phyloP scores from a whole-genome alignment of 2,888 invertebrate species.

The Pyrrhia umbra region DNA sequence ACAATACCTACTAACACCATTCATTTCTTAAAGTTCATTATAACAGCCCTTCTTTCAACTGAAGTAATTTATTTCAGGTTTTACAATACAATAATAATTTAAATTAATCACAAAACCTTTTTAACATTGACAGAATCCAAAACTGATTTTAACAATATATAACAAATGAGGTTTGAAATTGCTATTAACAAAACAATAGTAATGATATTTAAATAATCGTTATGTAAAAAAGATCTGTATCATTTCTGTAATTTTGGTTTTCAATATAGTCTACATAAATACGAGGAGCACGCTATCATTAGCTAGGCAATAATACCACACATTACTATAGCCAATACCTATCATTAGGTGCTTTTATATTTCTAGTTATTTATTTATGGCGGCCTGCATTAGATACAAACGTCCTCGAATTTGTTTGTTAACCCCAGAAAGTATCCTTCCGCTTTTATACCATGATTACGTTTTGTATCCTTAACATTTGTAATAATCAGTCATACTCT shows the following conservation, averaged over 20 bases:
- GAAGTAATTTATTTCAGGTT: background rate
- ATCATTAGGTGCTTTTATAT: background rate
- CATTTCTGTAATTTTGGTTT: constrained; percentile 31
- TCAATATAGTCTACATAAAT: constrained; percentile 33
- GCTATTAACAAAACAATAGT: background rate
- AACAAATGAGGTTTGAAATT: background rate
- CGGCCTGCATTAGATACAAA: background rate
- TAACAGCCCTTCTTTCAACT: background rate
- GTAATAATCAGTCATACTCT: too few relatives aligned
- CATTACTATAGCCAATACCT: background rate
- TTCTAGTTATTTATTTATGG: too few relatives aligned
- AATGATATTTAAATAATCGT: background rate
- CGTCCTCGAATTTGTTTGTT: background rate
- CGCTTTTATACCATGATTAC: too few relatives aligned
- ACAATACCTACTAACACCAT: too few relatives aligned
- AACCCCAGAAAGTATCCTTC: background rate
- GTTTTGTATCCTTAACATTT: background rate
- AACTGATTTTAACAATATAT: background rate
- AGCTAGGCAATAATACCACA: constrained; percentile 4
- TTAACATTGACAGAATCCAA: too few relatives aligned
- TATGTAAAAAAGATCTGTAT: constrained; percentile 19
- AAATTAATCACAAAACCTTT: background rate
- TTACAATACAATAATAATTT: background rate
- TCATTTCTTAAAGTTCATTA: background rate
- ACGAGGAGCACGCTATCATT: constrained; percentile 20